Evolutionary conservation across 2,888 invertebrate species (phyloP).

Genomic region (Ormyrus labotus): DNA sequence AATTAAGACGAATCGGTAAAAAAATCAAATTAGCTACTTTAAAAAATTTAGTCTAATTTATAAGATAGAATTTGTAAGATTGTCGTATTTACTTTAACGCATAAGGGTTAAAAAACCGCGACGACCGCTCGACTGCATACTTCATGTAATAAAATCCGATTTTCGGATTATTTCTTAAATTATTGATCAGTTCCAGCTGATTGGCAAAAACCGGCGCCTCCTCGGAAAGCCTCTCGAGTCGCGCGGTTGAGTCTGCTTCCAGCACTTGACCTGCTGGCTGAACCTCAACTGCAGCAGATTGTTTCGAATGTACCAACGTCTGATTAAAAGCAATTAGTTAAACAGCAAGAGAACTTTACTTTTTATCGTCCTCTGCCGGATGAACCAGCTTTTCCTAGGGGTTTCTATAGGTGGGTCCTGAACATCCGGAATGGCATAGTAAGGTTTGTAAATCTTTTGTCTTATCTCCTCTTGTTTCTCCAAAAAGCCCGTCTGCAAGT

Average conservation of each 20-base stretch:
- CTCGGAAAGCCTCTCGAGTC: background rate
- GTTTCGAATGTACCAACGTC: no score
- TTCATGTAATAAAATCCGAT: slow-evolving; percentile 86
- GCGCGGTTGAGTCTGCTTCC: slow-evolving; percentile 4
- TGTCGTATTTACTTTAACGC: slow-evolving; percentile 80
- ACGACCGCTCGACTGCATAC: slow-evolving; percentile 84
- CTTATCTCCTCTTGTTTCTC: slow-evolving; percentile 76
- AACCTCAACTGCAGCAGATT: background rate
- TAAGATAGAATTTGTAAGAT: background rate
- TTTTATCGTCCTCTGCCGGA: slow-evolving; percentile 51
- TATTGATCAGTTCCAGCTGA: slow-evolving; percentile 76
- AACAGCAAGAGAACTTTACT: slow-evolving; percentile 39
- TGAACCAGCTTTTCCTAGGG: slow-evolving; percentile 42
- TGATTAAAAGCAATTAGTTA: no score
- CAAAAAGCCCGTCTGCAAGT: slow-evolving; percentile 77
- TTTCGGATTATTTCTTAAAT: slow-evolving; percentile 78
- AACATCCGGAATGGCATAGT: slow-evolving; percentile 35
- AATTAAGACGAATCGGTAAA: background rate
- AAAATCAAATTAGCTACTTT: background rate
- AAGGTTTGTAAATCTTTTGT: slow-evolving; percentile 70
- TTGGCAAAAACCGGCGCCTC: slow-evolving; percentile 71
- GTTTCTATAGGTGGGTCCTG: slow-evolving; percentile 40
- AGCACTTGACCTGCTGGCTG: slow-evolving; percentile 52
- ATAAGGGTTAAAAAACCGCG: slow-evolving; percentile 86
- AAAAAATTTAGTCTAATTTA: background rate